Conservation (phyloP, 2,888 invertebrate species). For the Mongoloraphidia duomilia region DNA sequence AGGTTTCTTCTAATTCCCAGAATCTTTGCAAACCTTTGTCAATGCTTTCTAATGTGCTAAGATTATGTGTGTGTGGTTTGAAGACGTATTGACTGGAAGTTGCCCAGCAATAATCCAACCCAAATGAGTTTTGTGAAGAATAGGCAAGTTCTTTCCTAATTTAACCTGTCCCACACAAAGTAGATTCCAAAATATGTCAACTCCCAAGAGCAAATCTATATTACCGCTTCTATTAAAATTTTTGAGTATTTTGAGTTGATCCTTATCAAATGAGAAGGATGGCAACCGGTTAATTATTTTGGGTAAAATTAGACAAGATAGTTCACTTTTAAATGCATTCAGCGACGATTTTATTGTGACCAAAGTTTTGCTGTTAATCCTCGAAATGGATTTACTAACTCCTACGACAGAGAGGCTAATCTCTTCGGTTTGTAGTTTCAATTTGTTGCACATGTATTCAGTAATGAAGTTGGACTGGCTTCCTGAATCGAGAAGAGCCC, state of each 20-base stretch:
- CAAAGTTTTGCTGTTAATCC: too few species aligned
- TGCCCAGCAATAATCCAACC: slow-evolving; percentile 7
- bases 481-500: too few species aligned
- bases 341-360: too few species aligned
- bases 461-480: too few species aligned
- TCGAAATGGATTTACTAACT: too few species aligned
- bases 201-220: slow-evolving; percentile 7
- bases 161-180: slow-evolving; percentile 8
- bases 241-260: not conserved
- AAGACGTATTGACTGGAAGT: not conserved
- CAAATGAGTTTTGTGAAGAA: slow-evolving; percentile 7
- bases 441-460: too few species aligned
- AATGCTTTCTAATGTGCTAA: not conserved
- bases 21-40: slow-evolving; percentile 1
- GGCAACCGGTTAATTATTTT: not conserved
- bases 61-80: not conserved
- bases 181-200: slow-evolving; percentile 3
- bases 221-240: slow-evolving; percentile 1
- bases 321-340: too few species aligned
- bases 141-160: not conserved
- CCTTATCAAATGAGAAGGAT: not conserved
- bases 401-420: not conserved
- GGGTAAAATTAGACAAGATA: too few species aligned
- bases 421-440: too few species aligned
- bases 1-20: slow-evolving; percentile 5